Percentiles rank a stretch among this genome's conserved stretches.
phyloP scores from a whole-genome alignment of 2,797 vertebrate species.

The Eidolon dupreanum region DNA sequence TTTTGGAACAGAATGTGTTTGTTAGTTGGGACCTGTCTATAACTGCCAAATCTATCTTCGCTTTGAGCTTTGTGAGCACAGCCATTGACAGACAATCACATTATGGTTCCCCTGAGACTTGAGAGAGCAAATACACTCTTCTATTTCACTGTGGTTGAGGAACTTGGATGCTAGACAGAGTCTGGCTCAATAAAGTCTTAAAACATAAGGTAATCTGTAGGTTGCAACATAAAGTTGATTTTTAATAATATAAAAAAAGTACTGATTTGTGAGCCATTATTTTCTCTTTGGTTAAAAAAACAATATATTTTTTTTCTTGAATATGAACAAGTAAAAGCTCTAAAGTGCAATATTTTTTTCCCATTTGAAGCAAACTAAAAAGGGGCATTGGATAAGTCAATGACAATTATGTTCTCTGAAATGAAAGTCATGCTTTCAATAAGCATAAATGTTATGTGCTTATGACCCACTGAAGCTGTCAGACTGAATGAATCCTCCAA shows the following conservation, averaged over 20 bases:
- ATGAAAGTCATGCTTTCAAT: conserved; percentile 1
- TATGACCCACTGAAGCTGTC: background rate
- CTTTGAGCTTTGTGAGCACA: background rate
- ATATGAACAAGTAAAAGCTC: background rate
- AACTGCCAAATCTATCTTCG: background rate
- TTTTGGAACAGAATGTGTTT: background rate
- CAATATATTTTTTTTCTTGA: background rate
- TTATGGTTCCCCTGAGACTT: background rate
- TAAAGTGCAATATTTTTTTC: background rate
- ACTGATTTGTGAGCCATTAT: background rate
- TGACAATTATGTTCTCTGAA: background rate
- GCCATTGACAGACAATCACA: background rate
- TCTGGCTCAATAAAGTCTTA: background rate
- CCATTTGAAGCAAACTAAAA: conserved; percentile 14
- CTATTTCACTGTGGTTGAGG: background rate
- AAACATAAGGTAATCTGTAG: background rate
- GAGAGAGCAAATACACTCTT: background rate
- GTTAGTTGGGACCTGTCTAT: background rate
- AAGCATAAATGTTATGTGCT: background rate
- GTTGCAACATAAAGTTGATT: background rate
- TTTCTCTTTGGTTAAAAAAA: background rate
- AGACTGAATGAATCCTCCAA: background rate
- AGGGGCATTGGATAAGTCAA: background rate
- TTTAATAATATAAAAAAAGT: background rate
- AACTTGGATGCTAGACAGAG: background rate